Conservation (phyloP, 2,113 vertebrate genomes). For the Hypanus sabinus region DNA sequence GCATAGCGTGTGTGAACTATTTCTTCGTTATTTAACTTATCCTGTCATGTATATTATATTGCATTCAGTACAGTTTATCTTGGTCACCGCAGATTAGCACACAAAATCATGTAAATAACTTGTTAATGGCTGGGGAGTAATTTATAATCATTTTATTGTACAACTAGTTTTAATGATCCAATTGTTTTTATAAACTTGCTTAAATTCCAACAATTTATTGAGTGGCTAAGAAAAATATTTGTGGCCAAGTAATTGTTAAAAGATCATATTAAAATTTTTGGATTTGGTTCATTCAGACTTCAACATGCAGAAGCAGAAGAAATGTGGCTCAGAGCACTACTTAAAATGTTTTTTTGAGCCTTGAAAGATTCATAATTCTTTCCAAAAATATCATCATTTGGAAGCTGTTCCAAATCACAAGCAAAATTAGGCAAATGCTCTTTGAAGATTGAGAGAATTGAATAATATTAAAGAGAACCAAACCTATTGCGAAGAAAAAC, state of each 20-base stretch:
- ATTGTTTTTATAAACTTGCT: background rate
- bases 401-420: background rate
- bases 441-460: background rate
- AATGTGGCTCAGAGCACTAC: background rate
- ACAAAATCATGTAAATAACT: background rate
- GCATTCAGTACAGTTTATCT: background rate
- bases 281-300: too few relatives aligned
- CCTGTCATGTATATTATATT: background rate
- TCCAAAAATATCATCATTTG: background rate
- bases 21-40: background rate
- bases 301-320: too few relatives aligned
- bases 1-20: background rate
- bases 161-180: background rate
- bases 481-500: background rate
- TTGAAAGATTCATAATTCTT: background rate
- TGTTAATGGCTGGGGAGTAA: background rate
- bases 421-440: background rate
- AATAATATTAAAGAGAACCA: conserved; percentile 6
- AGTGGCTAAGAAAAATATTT: too few relatives aligned
- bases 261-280: too few relatives aligned
- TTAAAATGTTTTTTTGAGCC: background rate
- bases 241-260: too few relatives aligned
- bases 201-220: background rate
- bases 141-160: background rate
- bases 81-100: background rate